Conservation (phyloP, 64 coral and sea anemone species). For the Dendronephthya gigantea region DNA sequence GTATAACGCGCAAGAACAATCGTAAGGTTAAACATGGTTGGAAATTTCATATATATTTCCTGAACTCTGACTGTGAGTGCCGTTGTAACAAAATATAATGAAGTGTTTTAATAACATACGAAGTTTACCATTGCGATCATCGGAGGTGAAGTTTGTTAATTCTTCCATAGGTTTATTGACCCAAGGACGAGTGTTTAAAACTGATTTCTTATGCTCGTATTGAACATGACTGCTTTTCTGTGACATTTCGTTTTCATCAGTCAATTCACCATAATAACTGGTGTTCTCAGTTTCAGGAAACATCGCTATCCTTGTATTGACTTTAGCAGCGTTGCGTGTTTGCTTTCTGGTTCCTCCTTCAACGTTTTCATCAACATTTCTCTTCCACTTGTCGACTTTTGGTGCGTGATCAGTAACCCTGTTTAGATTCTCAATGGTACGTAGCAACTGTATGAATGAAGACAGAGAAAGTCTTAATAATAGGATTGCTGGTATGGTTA, state of each 20-base stretch:
- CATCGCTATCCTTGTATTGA: background rate
- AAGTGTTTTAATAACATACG: background rate
- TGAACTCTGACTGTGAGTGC: too few species aligned
- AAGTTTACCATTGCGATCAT: background rate
- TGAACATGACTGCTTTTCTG: background rate
- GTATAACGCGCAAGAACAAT: background rate
- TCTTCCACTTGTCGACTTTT: background rate
- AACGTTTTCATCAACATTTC: background rate
- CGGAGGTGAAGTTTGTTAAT: background rate
- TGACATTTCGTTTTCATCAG: background rate
- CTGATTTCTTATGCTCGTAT: background rate
- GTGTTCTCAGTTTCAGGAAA: background rate
- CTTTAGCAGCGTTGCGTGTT: too few species aligned
- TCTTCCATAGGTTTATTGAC: conserved; percentile 2
- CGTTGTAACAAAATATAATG: too few species aligned
- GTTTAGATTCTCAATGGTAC: background rate
- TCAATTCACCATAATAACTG: background rate
- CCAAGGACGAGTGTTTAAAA: background rate
- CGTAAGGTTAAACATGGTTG: too few species aligned
- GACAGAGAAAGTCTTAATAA: too few species aligned
- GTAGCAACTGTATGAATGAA: background rate
- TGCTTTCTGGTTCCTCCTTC: background rate
- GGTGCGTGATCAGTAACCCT: background rate
- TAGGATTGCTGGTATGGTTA: too few species aligned
- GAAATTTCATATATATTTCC: too few species aligned